Base-by-base conservation (phyloP, 2,113 vertebrate species). In the Eclectus roratus region DNA sequence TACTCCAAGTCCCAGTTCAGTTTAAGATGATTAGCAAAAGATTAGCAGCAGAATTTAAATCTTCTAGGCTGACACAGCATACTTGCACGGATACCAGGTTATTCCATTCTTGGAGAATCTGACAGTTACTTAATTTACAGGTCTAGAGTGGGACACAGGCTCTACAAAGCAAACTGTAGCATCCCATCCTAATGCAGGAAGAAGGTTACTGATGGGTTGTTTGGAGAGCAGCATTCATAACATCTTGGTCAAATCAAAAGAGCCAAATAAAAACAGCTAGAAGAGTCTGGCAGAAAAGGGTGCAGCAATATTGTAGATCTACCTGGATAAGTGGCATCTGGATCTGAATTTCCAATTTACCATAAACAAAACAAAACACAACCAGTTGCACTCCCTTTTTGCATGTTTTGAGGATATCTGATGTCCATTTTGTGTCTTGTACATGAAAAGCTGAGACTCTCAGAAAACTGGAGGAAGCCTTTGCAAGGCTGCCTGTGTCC, bases 351-450 rank as follows among this genome's bases (percentile, higher is more conserved):
- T 35, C 24, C 56, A 44, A 12, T 28, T 47, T 60, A 68, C 35
- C 33, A 39, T 44, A 82, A 64, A 17, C 5, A 65, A 68, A 55
- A 53, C 29, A 85, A 71, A 79, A 88, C 0, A 2, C 19, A 73
- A 64, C 29, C 63, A 56, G 0, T 8, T 6, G 1, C 3, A 0
- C 7, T 80, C 39, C 27, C 16, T 56, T 79, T 49, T 64, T 55
- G 39, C 11, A 31, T 20, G 19, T 72, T 89, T 71, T 74, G 24
- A 95, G 66, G 20, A 69, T 11, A 24, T 13, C 24, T 47, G 16
- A 64, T 33, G 33, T 46, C 37, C 27, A 3, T 37, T 71, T 65
- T 83, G 6, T 16, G 35, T 43, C 43, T 60, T 20, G 5, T 8
- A 17, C 28, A 81, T 28, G 37, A 81, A 80, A 74, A 87, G 23